A percentile compares a stretch with the other conserved stretches of the same genome.
These are phyloP conservation scores for Triops cancriformis DNA, from an alignment of 1,140 invertebrate genomes.

Conservation along the genomic window DNA sequence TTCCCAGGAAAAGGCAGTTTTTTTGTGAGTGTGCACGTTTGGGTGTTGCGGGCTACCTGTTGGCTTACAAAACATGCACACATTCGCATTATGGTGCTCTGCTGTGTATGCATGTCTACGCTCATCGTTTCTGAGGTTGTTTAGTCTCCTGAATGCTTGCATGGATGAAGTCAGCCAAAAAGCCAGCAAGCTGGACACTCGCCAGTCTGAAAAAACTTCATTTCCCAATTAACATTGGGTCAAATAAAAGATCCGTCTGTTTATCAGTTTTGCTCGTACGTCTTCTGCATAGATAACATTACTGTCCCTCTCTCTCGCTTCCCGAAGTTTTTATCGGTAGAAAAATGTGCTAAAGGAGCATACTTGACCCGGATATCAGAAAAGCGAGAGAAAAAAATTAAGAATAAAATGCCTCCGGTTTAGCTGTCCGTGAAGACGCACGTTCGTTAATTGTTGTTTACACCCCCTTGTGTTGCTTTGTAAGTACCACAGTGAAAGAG, in stretches of 20 bases:
- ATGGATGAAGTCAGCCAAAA: background rate
- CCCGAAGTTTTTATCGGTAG: background rate
- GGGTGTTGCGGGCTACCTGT: background rate
- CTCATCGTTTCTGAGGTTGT: background rate
- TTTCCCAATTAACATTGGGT: background rate
- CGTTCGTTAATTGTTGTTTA: conserved; percentile 11
- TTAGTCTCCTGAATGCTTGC: background rate
- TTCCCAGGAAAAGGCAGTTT: too few species aligned
- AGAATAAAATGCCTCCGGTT: background rate
- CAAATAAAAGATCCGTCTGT: background rate
- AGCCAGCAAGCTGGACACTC: background rate
- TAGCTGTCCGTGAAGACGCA: background rate
- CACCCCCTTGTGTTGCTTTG: conserved; percentile 1
- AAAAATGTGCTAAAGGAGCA: background rate
- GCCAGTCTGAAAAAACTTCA: background rate
- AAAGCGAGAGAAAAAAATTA: background rate
- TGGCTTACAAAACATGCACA: background rate
- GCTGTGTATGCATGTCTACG: background rate
- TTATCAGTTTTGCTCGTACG: background rate
- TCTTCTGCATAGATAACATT: background rate
- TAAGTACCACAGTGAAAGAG: background rate
- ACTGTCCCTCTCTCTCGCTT: too few species aligned
- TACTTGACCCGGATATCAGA: conserved; percentile 10
- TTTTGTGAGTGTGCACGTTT: too few species aligned
- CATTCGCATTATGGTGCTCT: background rate